A percentile compares a stretch with the other conserved stretches of the same genome.
Conservation (phyloP, 2,888 invertebrate species). For the Xylophagus ater region DNA sequence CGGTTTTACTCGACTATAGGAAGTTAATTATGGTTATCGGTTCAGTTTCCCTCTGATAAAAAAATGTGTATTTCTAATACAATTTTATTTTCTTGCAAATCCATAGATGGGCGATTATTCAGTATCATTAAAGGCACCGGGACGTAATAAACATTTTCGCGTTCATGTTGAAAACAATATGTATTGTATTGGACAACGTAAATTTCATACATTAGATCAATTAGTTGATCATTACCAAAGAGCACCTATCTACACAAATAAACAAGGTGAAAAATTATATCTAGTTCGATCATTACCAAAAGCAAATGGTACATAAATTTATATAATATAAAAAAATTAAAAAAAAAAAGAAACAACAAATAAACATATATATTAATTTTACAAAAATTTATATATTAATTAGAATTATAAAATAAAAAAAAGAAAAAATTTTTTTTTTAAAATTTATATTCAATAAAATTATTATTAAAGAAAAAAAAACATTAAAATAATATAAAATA, state of each 20-base stretch:
- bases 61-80: neutral
- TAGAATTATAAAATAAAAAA: too few relatives aligned
- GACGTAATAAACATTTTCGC: conserved; percentile 97
- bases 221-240: conserved; percentile 97
- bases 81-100: conserved; percentile 21
- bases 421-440: too few relatives aligned
- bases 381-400: conserved; percentile 15
- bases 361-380: conserved; percentile 17
- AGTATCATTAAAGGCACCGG: conserved; percentile 93
- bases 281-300: conserved; percentile 87
- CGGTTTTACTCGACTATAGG: too few relatives aligned
- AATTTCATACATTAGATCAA: conserved; percentile 91
- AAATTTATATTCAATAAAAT: conserved; percentile 7
- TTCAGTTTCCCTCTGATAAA: neutral
- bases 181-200: conserved; percentile 96
- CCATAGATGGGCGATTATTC: conserved; percentile 92
- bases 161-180: conserved; percentile 88
- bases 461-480: conserved; percentile 1
- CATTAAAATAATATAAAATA: neutral
- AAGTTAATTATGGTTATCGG: too few relatives aligned
- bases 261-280: conserved; percentile 94
- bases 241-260: conserved; percentile 97
- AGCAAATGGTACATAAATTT: conserved; percentile 39
- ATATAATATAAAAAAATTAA: conserved; percentile 13
- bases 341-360: conserved; percentile 6